These are phyloP conservation scores for Mus spretus DNA, from an alignment of 2,797 vertebrate genomes.

Conservation along the genomic window DNA sequence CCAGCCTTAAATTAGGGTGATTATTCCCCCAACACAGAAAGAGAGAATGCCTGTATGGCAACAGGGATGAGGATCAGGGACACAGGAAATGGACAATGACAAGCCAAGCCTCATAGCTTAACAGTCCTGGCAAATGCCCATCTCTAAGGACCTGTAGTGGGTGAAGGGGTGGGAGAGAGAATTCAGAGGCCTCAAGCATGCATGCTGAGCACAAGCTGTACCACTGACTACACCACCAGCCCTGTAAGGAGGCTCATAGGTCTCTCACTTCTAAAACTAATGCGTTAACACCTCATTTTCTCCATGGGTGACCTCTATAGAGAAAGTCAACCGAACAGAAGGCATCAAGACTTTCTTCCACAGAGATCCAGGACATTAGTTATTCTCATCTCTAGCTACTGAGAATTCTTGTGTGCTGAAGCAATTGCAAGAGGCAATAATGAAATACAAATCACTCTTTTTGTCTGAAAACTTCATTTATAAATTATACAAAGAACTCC, in stretches of 20 bases:
- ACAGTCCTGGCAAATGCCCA: neutral
- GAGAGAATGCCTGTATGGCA: neutral
- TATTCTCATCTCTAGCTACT: constrained; percentile 47
- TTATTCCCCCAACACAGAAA: neutral
- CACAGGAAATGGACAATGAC: neutral
- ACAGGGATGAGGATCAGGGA: neutral
- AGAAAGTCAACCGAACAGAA: constrained; percentile 53
- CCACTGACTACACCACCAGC: neutral
- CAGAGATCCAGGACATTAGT: constrained; percentile 34
- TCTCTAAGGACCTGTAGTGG: neutral
- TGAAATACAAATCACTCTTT: constrained; percentile 53
- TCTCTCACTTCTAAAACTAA: constrained; percentile 28
- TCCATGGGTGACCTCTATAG: constrained; percentile 45
- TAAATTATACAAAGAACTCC: constrained; percentile 28
- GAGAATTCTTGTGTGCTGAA: neutral
- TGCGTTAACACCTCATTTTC: constrained; percentile 31
- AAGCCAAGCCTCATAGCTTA: constrained; percentile 22
- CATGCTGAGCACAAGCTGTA: neutral
- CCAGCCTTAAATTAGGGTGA: neutral
- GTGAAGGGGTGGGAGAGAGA: neutral
- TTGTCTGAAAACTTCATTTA: constrained; percentile 54
- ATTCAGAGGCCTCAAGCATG: neutral
- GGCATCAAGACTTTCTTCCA: constrained; percentile 58
- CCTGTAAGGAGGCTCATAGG: constrained; percentile 6
- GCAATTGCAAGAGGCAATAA: constrained; percentile 21